Evolutionary conservation across 2,797 vertebrate species (phyloP).

Genomic region (Australoheros facetus): DNA sequence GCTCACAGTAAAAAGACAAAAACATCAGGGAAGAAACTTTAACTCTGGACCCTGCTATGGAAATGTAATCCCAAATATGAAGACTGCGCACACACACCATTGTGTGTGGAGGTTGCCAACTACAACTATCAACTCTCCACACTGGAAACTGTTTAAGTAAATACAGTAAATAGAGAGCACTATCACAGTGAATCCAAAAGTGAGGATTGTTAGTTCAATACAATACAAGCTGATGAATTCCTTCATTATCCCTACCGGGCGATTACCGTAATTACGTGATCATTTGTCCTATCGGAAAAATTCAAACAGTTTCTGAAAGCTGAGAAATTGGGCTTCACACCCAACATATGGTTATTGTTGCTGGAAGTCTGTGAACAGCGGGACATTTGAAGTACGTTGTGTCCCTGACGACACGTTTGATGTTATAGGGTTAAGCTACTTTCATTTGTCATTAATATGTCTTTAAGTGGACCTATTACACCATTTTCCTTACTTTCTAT

Average conservation of each 20-base stretch:
- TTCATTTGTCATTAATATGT: not conserved
- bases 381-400: no score
- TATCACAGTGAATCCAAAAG: not conserved
- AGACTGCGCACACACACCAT: no score
- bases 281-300: no score
- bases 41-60: not conserved
- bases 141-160: not conserved
- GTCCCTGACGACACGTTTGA: no score
- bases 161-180: not conserved
- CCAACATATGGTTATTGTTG: no score
- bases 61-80: conserved; percentile 1
- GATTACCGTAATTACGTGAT: no score
- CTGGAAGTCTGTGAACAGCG: no score
- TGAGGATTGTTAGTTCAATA: not conserved
- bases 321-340: no score
- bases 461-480: not conserved
- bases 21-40: not conserved
- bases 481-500: not conserved
- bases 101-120: not conserved
- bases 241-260: not conserved
- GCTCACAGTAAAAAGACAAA: not conserved
- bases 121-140: not conserved
- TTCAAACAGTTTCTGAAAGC: no score
- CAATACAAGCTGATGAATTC: not conserved
- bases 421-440: not conserved